phyloP scores from a whole-genome alignment of 2,888 invertebrate genomes.

The Herminia tarsipennalis region DNA sequence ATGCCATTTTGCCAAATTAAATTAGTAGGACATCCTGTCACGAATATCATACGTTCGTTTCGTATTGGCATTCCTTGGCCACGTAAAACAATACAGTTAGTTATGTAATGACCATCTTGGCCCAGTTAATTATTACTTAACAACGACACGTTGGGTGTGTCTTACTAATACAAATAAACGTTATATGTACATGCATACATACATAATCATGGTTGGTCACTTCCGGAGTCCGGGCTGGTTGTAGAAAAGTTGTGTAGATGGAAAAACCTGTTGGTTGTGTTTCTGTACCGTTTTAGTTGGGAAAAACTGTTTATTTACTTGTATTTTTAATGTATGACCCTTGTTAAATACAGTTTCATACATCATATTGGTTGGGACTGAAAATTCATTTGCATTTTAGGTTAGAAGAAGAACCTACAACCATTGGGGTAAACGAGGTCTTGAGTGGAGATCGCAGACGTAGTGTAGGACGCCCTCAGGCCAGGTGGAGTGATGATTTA shows the following conservation, averaged over 20 bases:
- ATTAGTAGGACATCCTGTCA: slow-evolving; percentile 3
- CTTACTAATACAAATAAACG: slow-evolving; percentile 7
- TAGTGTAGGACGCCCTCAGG: no score
- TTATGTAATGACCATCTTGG: slow-evolving; percentile 7
- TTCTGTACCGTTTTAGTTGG: background rate
- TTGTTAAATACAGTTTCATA: background rate
- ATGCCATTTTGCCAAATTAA: no score
- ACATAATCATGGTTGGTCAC: background rate
- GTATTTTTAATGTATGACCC: background rate
- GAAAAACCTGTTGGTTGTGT: background rate
- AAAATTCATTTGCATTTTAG: no score
- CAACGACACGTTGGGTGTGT: slow-evolving; percentile 12
- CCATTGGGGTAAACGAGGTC: no score
- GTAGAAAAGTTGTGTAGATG: background rate
- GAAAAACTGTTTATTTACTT: slow-evolving; percentile 1
- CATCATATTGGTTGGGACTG: no score
- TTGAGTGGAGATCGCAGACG: no score
- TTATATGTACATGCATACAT: background rate
- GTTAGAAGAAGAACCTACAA: no score
- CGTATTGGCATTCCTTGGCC: no score
- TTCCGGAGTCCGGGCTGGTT: background rate
- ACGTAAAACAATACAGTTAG: slow-evolving; percentile 22
- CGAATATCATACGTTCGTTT: background rate
- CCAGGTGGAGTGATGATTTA: no score
- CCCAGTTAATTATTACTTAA: slow-evolving; percentile 37